A percentile compares a stretch with the other conserved stretches of the same genome.
phyloP scores from a whole-genome alignment of 2,797 vertebrate species.

The Tenualosa thibaudeaui region DNA sequence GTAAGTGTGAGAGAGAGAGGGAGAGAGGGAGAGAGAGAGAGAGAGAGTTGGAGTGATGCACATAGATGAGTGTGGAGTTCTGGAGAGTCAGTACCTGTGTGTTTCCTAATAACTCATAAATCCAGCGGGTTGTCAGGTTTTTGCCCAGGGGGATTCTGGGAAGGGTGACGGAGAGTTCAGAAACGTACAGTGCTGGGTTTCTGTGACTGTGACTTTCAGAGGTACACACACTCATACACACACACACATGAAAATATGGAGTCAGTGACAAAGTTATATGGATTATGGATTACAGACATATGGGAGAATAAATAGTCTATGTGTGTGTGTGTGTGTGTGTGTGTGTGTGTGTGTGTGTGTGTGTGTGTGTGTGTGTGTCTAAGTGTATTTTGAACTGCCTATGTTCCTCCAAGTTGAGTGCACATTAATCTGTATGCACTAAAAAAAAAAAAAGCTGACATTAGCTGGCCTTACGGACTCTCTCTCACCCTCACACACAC shows the following conservation, averaged over 20 bases:
- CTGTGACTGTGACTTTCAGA: constrained; percentile 40
- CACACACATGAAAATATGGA: background rate
- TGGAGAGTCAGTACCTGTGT: constrained; percentile 29
- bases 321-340: background rate
- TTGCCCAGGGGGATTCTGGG: constrained; percentile 63
- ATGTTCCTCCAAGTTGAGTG: background rate
- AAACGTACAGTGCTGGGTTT: constrained; percentile 54
- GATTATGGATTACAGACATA: background rate
- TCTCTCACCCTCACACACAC: background rate
- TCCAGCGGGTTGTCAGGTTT: constrained; percentile 39
- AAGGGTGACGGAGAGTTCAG: constrained; percentile 73
- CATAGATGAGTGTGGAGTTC: background rate
- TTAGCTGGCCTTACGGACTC: background rate
- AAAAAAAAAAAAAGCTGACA: background rate
- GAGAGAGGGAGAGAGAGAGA: no score
- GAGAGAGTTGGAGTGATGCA: no score
- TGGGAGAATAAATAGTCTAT: background rate
- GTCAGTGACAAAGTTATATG: background rate
- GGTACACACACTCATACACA: constrained; percentile 15
- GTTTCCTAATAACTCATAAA: constrained; percentile 58
- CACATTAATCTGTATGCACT: constrained; percentile 13
- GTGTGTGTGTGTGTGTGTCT: background rate
- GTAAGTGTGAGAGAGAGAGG: background rate
- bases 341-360: background rate
- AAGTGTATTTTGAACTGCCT: background rate